phyloP scores from a whole-genome alignment of 2,797 vertebrate genomes.

The Liasis olivaceus region DNA sequence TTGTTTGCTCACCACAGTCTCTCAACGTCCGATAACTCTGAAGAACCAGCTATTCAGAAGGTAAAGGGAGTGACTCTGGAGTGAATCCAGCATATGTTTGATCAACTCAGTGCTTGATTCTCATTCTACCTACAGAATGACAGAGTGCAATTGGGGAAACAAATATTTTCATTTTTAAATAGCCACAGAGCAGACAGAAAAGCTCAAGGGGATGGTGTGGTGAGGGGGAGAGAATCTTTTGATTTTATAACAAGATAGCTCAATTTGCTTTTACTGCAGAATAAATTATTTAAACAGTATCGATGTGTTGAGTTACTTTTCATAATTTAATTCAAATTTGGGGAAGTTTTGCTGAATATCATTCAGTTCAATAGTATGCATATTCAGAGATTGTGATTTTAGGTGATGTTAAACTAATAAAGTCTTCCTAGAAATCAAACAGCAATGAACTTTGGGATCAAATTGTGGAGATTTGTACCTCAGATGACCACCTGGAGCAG shows the following conservation, averaged over 20 bases:
- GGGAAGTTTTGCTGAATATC: background rate
- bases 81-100: constrained; percentile 3
- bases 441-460: background rate
- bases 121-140: background rate
- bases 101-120: background rate
- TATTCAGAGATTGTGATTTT: background rate
- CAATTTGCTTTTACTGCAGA: background rate
- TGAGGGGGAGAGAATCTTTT: background rate
- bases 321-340: background rate
- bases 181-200: background rate
- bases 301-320: background rate
- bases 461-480: background rate
- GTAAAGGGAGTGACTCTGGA: background rate
- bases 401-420: background rate
- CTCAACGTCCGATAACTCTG: constrained; percentile 4
- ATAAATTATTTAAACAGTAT: background rate
- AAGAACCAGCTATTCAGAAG: rapidly evolving
- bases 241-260: background rate
- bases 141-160: background rate
- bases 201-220: background rate
- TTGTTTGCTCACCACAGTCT: constrained; percentile 35
- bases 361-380: background rate
- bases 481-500: background rate
- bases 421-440: background rate
- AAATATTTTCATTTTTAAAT: background rate